Base-by-base conservation (phyloP, 2,888 invertebrate species). In the Zygogramma bicolorata region DNA sequence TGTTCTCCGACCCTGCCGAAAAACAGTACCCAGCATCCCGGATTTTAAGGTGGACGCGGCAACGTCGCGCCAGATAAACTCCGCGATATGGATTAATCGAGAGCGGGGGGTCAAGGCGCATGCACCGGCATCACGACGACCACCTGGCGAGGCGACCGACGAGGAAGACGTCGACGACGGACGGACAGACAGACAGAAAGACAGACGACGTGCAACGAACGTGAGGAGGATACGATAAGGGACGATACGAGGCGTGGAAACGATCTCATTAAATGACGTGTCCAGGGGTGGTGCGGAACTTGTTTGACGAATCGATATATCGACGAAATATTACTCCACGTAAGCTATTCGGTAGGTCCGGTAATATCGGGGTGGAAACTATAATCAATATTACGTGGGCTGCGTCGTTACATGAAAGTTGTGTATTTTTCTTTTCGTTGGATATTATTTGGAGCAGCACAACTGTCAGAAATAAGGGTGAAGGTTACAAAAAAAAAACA, bases 71-170 rank as follows among this genome's bases (percentile, higher is more conserved):
- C 40, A 60, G 53, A 60, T 63, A 66, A 70, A 65, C 29, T 46
- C 69, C 42, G 68, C 74, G 71, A 75, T 80, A 80, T 80, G 79
- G 80, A 80, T 80, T 80, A 79, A 76, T 77, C 73, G 75, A 58
- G 65, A 61, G 66, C 58, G 42, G 67, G 61, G 68, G 59, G 60
- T 18, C 22, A 58, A 22, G 25, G 31, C 72, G 74, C 49, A 65
- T 65, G 76, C 76, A 75, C 75, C 70, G 49, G 68, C 73, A 71
- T 73, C 78, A 76, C 75, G 75, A 77, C 75, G 77, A 75, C 75
- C 74, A 75, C 77, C 71, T 73, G 71, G 70, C 60, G 68, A 68
- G 65, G 71, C 38, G 68, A 68, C 22, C 38, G 42, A 58, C 53
- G 65, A 42, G 29, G 57, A 60, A 25, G 53, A 58, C 25, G 61